Base-by-base conservation (phyloP, 2,888 invertebrate genomes). In the Ectemnius cavifrons region DNA sequence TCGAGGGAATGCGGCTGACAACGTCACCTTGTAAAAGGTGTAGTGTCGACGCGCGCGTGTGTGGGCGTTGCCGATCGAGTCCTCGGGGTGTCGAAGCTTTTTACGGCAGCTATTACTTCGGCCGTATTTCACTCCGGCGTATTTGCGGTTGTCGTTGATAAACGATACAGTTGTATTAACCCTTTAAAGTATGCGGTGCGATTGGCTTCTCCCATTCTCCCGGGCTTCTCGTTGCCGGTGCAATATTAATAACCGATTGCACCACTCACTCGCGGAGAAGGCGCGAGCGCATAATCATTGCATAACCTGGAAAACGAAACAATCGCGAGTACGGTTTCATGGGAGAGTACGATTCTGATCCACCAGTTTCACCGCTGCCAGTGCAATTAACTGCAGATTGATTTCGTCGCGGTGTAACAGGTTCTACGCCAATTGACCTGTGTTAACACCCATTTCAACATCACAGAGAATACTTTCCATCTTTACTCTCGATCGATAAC, bases 131-230 rank as follows among this genome's bases (percentile, higher is more conserved):
- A 85, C 84, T 82, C 37, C 81, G 84, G 76, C 84, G 80, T 86
- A 87, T 87, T 86, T 85, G 84, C 84, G 81, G 75, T 79, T 86
- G 86, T 86, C 86, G 85, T 86, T 88, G 88, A 88, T 88, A 87
- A 87, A 88, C 85, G 87, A 88, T 86, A 86, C 85, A 79, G 77
- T 81, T 79, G 79, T 79, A 82, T 81, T 82, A 82, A 77, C 77
- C 79, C 71, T 63, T 77, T 71, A 78, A 81, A 81, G 72, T 65
- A 69, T 71, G 62, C 59, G 57, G 61, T 52, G 66, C 47, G 65
- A 57, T 49, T 47, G 27, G 70, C 66, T 67, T 67, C 71, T 62
- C 71, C 16, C 14, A 16, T 52, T 52, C 52, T 3, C 16, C 37
- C 37, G 11, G 46, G 69, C 66, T 67, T 67, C 71, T 59, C 68